Evolutionary conservation across 2,797 vertebrate species (phyloP).

Genomic region (Poecilia velifera): DNA sequence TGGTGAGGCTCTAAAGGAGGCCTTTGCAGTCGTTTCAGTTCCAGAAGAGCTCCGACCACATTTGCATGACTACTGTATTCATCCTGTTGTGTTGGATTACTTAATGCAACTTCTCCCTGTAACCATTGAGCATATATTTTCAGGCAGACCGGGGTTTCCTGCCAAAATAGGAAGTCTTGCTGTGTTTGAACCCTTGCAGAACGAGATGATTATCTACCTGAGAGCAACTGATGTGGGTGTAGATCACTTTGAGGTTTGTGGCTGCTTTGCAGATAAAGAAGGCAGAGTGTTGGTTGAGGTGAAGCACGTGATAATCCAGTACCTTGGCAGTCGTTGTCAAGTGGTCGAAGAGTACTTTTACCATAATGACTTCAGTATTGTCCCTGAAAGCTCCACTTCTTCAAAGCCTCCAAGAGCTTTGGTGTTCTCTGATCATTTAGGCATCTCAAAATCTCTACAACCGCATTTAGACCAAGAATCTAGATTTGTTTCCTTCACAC

Average conservation of each 20-base stretch:
- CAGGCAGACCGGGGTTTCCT: constrained; percentile 79
- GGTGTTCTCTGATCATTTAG: constrained; percentile 83
- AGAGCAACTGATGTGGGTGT: constrained; percentile 70
- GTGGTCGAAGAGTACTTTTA: constrained; percentile 83
- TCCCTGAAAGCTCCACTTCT: constrained; percentile 29
- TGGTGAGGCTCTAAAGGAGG: constrained; percentile 84
- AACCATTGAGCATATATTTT: constrained; percentile 59
- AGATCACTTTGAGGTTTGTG: constrained; percentile 83
- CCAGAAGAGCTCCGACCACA: constrained; percentile 70
- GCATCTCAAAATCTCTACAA: constrained; percentile 77
- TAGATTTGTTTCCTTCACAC: constrained; percentile 45
- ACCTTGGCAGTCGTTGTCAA: constrained; percentile 65
- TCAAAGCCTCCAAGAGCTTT: constrained; percentile 65
- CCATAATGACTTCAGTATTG: constrained; percentile 78
- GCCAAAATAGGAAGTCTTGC: constrained; percentile 82
- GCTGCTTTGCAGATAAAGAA: constrained; percentile 83
- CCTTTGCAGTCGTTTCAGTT: constrained; percentile 77
- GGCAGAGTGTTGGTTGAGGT: constrained; percentile 85
- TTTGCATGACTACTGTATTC: constrained; percentile 84
- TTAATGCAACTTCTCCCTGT: constrained; percentile 84
- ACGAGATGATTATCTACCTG: constrained; percentile 87
- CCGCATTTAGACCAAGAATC: constrained; percentile 74
- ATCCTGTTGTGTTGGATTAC: constrained; percentile 87
- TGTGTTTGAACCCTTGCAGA: constrained; percentile 81
- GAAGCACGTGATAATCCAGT: constrained; percentile 78